phyloP scores from a whole-genome alignment of 2,888 invertebrate genomes.

The Lydus trimaculatus region DNA sequence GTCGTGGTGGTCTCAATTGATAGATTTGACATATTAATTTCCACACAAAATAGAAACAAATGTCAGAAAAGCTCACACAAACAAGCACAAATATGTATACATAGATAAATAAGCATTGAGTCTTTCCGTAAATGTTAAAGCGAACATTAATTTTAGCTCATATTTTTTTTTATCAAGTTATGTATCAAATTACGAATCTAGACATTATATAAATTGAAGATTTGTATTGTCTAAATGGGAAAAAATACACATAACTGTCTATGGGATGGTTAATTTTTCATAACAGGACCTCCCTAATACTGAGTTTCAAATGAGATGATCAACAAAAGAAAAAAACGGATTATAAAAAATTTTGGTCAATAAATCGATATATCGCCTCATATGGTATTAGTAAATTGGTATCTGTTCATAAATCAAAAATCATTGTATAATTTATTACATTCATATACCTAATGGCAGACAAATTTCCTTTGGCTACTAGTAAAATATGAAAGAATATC shows the following conservation, averaged over 20 bases:
- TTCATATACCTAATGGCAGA: constrained; percentile 13
- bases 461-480: constrained; percentile 13
- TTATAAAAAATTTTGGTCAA: neutral
- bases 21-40: constrained; percentile 16
- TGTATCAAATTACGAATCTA: constrained; percentile 4
- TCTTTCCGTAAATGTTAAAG: constrained; percentile 11
- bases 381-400: constrained; percentile 7
- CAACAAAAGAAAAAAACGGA: neutral
- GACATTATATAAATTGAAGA: neutral
- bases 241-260: neutral
- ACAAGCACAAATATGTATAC: neutral
- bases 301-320: neutral
- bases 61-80: constrained; percentile 8
- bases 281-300: neutral
- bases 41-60: constrained; percentile 11
- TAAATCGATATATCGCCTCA: neutral
- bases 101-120: constrained; percentile 3
- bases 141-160: neutral
- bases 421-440: constrained; percentile 14
- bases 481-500: constrained; percentile 16
- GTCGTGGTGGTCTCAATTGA: constrained; percentile 16
- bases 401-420: constrained; percentile 13
- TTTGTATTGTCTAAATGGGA: neutral
- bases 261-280: constrained; percentile 1
- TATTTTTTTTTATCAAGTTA: neutral